These are phyloP conservation scores for Lasioglossum albipes DNA, from an alignment of 1,140 invertebrate species.

Conservation along the genomic window DNA sequence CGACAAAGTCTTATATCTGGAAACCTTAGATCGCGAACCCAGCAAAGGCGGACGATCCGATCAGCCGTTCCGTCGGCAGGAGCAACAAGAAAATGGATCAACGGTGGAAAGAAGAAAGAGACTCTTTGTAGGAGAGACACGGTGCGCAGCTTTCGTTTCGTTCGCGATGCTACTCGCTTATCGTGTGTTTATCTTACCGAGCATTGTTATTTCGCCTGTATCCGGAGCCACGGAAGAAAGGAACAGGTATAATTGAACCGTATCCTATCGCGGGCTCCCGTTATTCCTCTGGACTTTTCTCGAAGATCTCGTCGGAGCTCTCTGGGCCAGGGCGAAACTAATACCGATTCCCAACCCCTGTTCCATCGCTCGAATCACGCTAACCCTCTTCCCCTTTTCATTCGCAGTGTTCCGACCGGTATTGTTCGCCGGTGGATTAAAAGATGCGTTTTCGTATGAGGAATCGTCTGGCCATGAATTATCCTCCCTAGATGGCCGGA, in stretches of 20 bases:
- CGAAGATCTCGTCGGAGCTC: background rate
- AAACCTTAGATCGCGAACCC: too few relatives aligned
- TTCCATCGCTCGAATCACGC: background rate
- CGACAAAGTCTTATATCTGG: too few relatives aligned
- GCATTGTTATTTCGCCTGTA: conserved; percentile 72
- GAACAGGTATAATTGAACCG: conserved; percentile 72
- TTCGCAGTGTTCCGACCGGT: background rate
- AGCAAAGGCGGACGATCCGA: background rate
- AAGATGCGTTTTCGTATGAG: conserved; percentile 26
- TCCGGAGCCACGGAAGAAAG: conserved; percentile 54
- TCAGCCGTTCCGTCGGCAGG: background rate
- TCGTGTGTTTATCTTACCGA: conserved; percentile 72
- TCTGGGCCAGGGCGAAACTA: background rate
- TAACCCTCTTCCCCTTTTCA: background rate
- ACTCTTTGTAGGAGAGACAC: conserved; percentile 57
- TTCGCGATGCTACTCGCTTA: conserved; percentile 62
- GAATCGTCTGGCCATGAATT: conserved; percentile 1
- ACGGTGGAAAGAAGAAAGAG: conserved; percentile 6
- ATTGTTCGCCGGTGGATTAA: conserved; percentile 59
- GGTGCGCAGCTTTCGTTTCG: conserved; percentile 70
- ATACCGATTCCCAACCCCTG: background rate
- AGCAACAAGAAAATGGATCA: conserved; percentile 22
- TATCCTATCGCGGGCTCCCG: conserved; percentile 65
- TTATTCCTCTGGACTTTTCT: conserved; percentile 37
- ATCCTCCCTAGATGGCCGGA: background rate